These are phyloP conservation scores for Porites divaricata DNA, from an alignment of 92 coral and sea anemone genomes.

Conservation along the genomic window DNA sequence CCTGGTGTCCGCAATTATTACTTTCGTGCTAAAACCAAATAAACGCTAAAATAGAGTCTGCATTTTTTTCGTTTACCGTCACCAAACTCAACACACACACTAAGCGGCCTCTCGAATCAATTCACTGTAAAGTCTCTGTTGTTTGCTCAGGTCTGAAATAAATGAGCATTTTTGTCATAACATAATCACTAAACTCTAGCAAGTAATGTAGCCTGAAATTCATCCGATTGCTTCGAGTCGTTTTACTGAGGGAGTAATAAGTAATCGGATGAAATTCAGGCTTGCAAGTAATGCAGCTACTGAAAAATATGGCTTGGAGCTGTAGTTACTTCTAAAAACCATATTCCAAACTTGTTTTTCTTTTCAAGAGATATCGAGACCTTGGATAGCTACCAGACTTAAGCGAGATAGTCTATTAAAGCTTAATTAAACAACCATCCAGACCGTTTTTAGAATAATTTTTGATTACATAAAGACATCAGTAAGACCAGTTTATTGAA, in stretches of 20 bases:
- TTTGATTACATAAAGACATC: no score
- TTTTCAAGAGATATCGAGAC: neutral
- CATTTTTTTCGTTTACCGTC: no score
- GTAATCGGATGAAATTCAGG: no score
- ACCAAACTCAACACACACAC: neutral
- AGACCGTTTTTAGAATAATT: no score
- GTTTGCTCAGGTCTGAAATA: slow-evolving; percentile 4
- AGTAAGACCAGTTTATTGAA: neutral
- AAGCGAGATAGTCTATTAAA: no score
- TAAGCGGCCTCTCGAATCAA: neutral
- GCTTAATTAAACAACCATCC: no score
- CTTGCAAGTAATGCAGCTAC: neutral
- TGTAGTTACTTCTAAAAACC: neutral
- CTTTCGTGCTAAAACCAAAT: no score
- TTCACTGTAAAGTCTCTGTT: neutral
- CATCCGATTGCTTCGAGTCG: no score
- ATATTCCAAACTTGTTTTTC: neutral
- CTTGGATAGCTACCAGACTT: no score
- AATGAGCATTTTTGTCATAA: slow-evolving; percentile 34
- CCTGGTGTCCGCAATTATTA: no score
- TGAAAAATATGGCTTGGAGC: neutral
- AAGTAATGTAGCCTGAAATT: neutral
- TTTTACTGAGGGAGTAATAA: no score
- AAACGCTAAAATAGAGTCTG: no score
- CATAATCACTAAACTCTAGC: slow-evolving; percentile 14